Evolutionary conservation across 2,113 vertebrate genomes (phyloP).

Genomic region (Aptenodytes forsteri): DNA sequence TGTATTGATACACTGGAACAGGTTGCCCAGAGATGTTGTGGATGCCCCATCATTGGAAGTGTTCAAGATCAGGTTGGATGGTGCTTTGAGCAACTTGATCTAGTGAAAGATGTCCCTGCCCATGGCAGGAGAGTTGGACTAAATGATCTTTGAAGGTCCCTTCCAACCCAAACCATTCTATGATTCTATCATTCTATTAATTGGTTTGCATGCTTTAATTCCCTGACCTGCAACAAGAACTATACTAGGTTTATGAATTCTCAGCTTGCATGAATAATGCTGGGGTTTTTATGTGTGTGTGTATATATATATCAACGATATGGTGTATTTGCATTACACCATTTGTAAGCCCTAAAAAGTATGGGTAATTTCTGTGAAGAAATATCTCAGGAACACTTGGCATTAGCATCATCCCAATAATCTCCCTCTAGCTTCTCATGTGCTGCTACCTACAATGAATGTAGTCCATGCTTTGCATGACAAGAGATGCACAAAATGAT

Average conservation of each 20-base stretch:
- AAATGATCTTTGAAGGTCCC: not conserved
- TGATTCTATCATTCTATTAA: not conserved
- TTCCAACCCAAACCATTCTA: not conserved
- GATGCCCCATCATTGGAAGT: accelerated
- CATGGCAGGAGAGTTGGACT: not conserved
- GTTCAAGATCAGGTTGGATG: not conserved
- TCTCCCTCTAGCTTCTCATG: not conserved
- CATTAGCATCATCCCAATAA: not conserved
- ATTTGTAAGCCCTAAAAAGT: not conserved
- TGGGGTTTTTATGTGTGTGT: not conserved
- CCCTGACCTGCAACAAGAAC: not conserved
- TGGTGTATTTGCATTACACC: not conserved
- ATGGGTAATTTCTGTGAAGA: not conserved
- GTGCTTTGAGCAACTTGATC: not conserved
- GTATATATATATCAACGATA: no score
- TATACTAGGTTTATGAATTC: not conserved
- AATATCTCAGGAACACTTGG: not conserved
- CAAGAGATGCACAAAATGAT: not conserved
- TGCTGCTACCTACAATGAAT: not conserved
- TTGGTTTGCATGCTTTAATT: not conserved
- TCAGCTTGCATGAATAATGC: not conserved
- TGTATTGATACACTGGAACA: not conserved
- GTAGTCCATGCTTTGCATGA: not conserved
- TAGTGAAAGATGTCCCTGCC: not conserved
- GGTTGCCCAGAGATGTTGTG: not conserved